These are phyloP conservation scores for Spheniscus mendiculus DNA, from an alignment of 2,113 vertebrate genomes.

Conservation along the genomic window DNA sequence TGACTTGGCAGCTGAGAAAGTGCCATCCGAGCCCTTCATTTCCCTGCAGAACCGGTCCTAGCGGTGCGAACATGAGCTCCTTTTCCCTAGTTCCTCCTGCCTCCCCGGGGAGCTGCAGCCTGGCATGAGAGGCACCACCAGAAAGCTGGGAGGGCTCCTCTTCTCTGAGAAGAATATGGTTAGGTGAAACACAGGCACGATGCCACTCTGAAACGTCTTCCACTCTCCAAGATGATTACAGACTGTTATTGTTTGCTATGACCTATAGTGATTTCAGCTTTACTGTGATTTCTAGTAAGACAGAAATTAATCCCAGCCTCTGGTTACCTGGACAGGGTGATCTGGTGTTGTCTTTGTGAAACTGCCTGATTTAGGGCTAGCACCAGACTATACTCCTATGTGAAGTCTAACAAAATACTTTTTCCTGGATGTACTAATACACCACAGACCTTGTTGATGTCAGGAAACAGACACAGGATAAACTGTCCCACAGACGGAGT, in stretches of 20 bases:
- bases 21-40: background rate
- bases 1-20: background rate
- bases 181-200: background rate
- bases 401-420: background rate
- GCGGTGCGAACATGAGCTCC: accelerated
- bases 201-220: background rate
- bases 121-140: accelerated
- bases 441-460: background rate
- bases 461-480: background rate
- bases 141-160: background rate
- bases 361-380: background rate
- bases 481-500: accelerated
- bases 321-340: background rate
- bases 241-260: background rate
- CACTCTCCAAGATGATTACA: accelerated
- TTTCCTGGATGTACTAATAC: background rate
- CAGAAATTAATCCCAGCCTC: background rate
- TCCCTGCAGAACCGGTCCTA: background rate
- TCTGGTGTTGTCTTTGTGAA: background rate
- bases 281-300: accelerated
- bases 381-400: background rate
- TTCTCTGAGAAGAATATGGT: accelerated
- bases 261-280: background rate
- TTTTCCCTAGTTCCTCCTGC: background rate
- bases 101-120: background rate